Evolutionary conservation across 2,888 invertebrate genomes (phyloP), one percentile per base, ranked within the genome.

Genomic region (Ectropis crepuscularia): DNA sequence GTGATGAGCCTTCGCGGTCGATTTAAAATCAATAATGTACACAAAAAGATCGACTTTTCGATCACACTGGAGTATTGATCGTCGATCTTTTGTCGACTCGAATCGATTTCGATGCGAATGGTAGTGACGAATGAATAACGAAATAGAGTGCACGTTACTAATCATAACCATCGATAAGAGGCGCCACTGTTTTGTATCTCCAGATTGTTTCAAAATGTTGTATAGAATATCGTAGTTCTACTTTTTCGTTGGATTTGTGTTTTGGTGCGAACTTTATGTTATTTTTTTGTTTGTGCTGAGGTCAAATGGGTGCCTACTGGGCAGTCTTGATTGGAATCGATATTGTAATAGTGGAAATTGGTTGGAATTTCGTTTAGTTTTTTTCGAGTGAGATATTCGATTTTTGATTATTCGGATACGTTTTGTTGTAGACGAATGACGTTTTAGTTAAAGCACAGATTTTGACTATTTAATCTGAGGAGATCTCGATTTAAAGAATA

Each of bases 1-100:
- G 73, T 85, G 72, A 79, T 75, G 69, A 76, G 75, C 78, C 82
- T 85, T 79, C 83, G 87, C 85, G 85, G 82, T 79, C 73, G 84
- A 89, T 92, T 89, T 83, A 87, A 89, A 92, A 89, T 90, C 90
- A 90, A 91, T 91, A 91, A 87, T 75, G 82, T 75, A 69, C 77
- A 84, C 83, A 86, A 90, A 85, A 83, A 88, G 87, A 85, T 79
- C 83, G 84, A 87, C 84, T 86, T 86, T 84, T 81, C 79, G 83
- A 85, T 87, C 92, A 80, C 89, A 88, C 90, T 90, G 78, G 89
- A 89, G 85, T 85, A 89, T 86, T 90, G 86, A 89, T 88, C 86
- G 85, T 82, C 82, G 88, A 84, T 87, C 86, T 86, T 86, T 92
- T 92, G 92, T 92, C 83, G 77, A 70, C 70, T 74, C 80, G 76